Base-by-base conservation (phyloP, 2,797 vertebrate genomes). In the Squalus acanthias region DNA sequence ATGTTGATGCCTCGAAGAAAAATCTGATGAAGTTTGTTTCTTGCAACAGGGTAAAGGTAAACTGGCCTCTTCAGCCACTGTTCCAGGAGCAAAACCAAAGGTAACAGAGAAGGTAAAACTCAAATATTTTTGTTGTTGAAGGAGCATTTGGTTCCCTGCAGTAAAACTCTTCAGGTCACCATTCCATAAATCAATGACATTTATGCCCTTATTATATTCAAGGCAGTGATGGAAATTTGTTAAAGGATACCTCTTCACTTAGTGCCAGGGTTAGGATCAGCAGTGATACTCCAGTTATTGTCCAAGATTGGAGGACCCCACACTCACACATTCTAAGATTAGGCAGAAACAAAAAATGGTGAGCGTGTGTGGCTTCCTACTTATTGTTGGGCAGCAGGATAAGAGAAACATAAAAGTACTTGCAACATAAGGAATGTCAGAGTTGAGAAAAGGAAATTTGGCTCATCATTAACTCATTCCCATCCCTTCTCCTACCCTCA, bases 41-140 rank as follows among this genome's bases (percentile, higher is more conserved):
- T 7, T 74, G 0, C 50, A 93, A 95, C 70, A 95, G 94, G 94
- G 33, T 72, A 95, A 33, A 92, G 89, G 13, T 92, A 92, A 95
- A 76, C 24, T 53, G 70, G 50, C 13, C 53, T 17, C 69, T 29
- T 20, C 72, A 0, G n/a, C 50, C 50, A 95, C 94, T 60, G 50
- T 7, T 57, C 70, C 70, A 95, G 46, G 24, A 60, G 17, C 46
- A 76, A 95, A 76, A 60, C 94, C 50, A 95, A 76, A 95, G 70
- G 70, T 57, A 26, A 57, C 39, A 53, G 94, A 29, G 69, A 57
- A 94, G 65, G 65, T 94, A 46, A 69, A 69, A 17, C 26, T 63
- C 26, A 74, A 24, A 3, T 63, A 57, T 33, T 60, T 60, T 85
- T 8, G 10, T 12, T n/a, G 4, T 5, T 89, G 87, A 29, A 29